phyloP scores from a whole-genome alignment of 2,113 vertebrate genomes.

The Micronycteris hirsuta region DNA sequence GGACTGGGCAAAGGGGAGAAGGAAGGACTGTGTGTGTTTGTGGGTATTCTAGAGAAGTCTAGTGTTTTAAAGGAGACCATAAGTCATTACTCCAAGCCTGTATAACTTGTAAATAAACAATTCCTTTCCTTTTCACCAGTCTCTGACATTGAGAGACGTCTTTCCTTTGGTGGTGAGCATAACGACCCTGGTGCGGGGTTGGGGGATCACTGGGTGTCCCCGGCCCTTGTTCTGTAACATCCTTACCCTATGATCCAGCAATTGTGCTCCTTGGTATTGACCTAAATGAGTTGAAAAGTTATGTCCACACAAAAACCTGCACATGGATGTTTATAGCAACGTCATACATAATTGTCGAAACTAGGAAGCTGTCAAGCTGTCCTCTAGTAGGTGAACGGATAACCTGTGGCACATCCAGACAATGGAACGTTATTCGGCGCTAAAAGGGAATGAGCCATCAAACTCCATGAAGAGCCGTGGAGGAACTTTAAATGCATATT shows the following conservation, averaged over 20 bases:
- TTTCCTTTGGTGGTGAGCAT: too few relatives aligned
- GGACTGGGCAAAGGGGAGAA: too few relatives aligned
- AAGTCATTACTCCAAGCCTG: too few relatives aligned
- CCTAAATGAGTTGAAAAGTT: not conserved
- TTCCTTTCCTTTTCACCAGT: too few relatives aligned
- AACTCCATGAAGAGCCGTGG: not conserved
- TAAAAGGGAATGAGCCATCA: not conserved
- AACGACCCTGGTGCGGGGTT: too few relatives aligned
- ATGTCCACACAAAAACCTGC: not conserved
- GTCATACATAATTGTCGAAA: not conserved
- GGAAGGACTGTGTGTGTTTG: too few relatives aligned
- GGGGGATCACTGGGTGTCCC: too few relatives aligned
- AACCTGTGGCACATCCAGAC: not conserved
- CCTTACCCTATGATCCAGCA: not conserved
- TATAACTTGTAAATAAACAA: too few relatives aligned
- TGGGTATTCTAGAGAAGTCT: too few relatives aligned
- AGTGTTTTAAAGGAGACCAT: too few relatives aligned
- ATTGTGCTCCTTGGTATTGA: not conserved
- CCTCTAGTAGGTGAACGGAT: not conserved
- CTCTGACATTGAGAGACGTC: too few relatives aligned
- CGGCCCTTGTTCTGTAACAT: too few relatives aligned
- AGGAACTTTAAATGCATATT: not conserved
- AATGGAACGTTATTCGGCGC: not conserved
- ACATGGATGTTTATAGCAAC: not conserved
- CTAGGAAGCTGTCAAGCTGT: not conserved